Percentiles rank a stretch among this genome's conserved stretches.
These are phyloP conservation scores for Argya squamiceps DNA, from an alignment of 2,797 vertebrate genomes.

Conservation along the genomic window DNA sequence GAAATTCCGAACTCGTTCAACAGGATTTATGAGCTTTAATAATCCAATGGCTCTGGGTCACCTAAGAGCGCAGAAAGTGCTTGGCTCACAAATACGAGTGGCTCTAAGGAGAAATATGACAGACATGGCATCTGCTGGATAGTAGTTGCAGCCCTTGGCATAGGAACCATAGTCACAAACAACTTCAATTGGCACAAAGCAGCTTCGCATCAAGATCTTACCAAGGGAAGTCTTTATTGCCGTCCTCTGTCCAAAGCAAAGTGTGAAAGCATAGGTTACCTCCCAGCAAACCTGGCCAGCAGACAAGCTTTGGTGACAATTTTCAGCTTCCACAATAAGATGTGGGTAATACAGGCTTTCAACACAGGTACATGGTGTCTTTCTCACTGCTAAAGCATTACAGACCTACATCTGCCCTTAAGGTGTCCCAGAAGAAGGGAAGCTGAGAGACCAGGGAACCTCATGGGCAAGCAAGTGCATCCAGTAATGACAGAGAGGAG, in stretches of 20 bases:
- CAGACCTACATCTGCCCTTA: neutral
- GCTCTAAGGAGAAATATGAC: constrained; percentile 6
- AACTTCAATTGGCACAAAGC: neutral
- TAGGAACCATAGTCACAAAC: neutral
- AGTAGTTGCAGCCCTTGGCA: neutral
- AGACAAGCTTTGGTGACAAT: neutral
- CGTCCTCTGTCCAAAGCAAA: neutral
- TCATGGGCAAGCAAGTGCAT: neutral
- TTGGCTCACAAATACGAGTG: neutral
- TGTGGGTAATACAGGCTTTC: neutral
- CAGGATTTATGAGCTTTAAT: constrained; percentile 61
- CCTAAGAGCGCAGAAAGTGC: constrained; percentile 2
- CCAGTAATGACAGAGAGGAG: neutral
- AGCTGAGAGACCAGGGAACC: rapidly evolving
- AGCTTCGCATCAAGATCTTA: neutral
- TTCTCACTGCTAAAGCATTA: neutral
- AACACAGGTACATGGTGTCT: neutral
- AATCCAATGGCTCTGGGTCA: neutral
- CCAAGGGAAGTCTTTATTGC: neutral
- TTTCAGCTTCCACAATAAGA: neutral
- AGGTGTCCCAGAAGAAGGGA: neutral
- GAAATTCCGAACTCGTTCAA: neutral
- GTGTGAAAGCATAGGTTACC: neutral
- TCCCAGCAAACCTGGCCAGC: neutral
- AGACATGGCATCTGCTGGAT: neutral